phyloP scores from a whole-genome alignment of 2,888 invertebrate species.

The Drosophila atroscutellata region DNA sequence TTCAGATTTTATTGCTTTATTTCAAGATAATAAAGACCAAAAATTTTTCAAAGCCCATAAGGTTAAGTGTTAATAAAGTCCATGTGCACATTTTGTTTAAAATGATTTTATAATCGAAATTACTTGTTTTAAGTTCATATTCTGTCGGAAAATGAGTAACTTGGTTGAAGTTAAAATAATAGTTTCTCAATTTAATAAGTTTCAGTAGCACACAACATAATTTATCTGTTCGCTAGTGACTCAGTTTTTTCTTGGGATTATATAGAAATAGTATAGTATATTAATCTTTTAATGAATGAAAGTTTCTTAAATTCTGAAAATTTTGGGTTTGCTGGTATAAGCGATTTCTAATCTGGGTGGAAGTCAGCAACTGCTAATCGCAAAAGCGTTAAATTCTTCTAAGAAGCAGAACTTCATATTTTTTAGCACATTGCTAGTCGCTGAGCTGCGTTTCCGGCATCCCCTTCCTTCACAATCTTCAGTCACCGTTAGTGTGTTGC shows the following conservation, averaged over 20 bases:
- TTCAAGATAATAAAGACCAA: background rate
- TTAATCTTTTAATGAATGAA: background rate
- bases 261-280: background rate
- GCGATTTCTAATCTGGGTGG: background rate
- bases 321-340: background rate
- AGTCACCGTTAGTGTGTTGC: constrained; percentile 24
- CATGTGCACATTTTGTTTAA: background rate
- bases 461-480: background rate
- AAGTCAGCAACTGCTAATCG: background rate
- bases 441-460: constrained; percentile 12
- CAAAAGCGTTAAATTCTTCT: background rate
- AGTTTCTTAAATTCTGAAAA: background rate
- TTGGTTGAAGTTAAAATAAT: too few species aligned
- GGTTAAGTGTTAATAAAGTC: background rate
- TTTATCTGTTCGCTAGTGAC: background rate
- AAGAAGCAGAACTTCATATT: background rate
- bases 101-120: background rate
- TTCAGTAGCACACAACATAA: too few species aligned
- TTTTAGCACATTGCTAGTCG: background rate
- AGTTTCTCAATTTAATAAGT: background rate
- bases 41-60: background rate
- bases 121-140: background rate
- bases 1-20: background rate
- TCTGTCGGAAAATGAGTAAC: background rate
- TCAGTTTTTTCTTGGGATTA: background rate